Conservation (phyloP, 2,797 vertebrate genomes). For the Anableps anableps region DNA sequence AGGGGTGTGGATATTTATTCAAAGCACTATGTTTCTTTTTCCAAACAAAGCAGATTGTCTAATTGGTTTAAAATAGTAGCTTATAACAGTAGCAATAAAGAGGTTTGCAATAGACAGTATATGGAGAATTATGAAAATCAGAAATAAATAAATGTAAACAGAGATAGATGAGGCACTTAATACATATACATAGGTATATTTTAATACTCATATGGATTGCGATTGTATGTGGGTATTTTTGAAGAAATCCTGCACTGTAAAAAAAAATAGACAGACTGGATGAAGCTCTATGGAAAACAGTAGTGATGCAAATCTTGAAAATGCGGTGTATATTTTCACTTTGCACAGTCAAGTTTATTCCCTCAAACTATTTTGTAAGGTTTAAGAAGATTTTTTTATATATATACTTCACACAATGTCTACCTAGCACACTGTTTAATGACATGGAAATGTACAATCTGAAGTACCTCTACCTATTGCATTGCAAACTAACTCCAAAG, state of each 20-base stretch:
- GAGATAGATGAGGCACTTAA: neutral
- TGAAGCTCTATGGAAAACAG: neutral
- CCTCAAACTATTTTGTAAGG: neutral
- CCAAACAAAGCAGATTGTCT: too few species aligned
- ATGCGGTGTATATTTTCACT: neutral
- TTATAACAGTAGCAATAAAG: too few species aligned
- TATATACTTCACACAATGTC: neutral
- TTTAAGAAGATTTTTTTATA: neutral
- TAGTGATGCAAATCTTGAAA: neutral
- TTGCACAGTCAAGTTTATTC: neutral
- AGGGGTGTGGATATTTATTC: too few species aligned
- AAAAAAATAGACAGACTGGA: neutral
- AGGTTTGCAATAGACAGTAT: too few species aligned
- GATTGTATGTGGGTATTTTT: neutral
- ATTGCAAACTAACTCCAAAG: neutral
- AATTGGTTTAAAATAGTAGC: too few species aligned
- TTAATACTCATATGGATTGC: neutral
- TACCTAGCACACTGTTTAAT: neutral
- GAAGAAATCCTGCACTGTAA: neutral
- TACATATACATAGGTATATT: neutral
- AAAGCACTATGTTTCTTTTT: too few species aligned
- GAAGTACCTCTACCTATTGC: neutral
- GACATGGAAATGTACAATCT: neutral
- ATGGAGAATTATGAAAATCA: too few species aligned
- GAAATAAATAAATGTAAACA: neutral